phyloP scores from a whole-genome alignment of 2,888 invertebrate species.

The Philonicus albiceps region DNA sequence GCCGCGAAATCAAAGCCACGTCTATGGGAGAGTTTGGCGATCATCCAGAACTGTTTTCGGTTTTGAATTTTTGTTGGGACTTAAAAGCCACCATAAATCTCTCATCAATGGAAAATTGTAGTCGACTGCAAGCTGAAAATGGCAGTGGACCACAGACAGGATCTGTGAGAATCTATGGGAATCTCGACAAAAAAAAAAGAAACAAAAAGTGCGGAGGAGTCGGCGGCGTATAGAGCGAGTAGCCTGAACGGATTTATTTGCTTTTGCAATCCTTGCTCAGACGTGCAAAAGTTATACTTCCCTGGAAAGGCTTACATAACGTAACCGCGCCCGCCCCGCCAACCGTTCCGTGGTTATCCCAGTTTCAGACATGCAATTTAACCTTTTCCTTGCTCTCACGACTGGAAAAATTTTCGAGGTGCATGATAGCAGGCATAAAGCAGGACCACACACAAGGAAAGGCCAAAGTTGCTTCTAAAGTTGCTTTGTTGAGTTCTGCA shows the following conservation, averaged over 20 bases:
- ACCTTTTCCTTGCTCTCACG: not conserved
- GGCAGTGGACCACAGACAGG: not conserved
- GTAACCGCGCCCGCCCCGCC: not conserved
- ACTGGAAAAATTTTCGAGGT: slow-evolving; percentile 1
- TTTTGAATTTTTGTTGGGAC: slow-evolving; percentile 18
- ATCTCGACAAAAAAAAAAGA: not conserved
- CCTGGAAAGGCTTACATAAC: not conserved
- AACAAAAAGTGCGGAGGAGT: not conserved
- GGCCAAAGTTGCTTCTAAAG: slow-evolving; percentile 1
- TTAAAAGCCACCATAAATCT: slow-evolving; percentile 18
- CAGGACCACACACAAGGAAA: not conserved
- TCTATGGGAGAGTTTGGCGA: not conserved
- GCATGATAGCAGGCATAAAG: not conserved
- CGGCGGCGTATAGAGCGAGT: not conserved
- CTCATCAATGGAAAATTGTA: slow-evolving; percentile 25
- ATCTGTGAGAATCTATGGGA: not conserved
- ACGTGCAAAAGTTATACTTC: slow-evolving; percentile 23
- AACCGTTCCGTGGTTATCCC: not conserved
- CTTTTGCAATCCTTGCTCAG: slow-evolving; percentile 1
- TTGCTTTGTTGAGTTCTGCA: not conserved
- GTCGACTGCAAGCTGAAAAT: not conserved
- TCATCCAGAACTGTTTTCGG: slow-evolving; percentile 19
- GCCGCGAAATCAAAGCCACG: not conserved
- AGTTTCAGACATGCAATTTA: slow-evolving; percentile 16
- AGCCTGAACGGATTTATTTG: slow-evolving; percentile 14